These are phyloP conservation scores for Sarcophaga variegata DNA, from an alignment of 2,888 invertebrate genomes.

Conservation along the genomic window DNA sequence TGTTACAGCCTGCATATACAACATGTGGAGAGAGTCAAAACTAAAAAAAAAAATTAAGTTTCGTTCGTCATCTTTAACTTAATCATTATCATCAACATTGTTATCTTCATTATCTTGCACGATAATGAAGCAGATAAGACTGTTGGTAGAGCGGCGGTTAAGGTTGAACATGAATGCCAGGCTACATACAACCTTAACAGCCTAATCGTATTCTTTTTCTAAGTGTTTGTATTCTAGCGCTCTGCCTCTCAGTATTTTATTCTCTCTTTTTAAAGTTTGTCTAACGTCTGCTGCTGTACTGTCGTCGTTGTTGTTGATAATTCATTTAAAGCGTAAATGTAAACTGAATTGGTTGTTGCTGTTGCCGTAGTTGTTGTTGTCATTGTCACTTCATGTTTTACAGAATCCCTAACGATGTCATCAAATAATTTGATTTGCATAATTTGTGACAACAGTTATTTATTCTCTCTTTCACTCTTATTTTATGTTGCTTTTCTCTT, in stretches of 20 bases:
- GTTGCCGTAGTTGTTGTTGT: conserved; percentile 37
- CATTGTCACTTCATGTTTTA: conserved; percentile 67
- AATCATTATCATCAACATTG: conserved; percentile 12
- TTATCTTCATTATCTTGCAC: not conserved
- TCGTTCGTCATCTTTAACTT: conserved; percentile 38
- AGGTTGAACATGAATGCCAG: not conserved
- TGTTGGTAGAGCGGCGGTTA: not conserved
- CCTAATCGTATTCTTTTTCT: no score
- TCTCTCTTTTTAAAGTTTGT: not conserved
- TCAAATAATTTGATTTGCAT: conserved; percentile 79
- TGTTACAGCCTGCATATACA: not conserved
- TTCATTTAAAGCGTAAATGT: conserved; percentile 47
- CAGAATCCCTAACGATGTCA: conserved; percentile 76
- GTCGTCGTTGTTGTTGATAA: not conserved
- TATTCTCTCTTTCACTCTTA: conserved; percentile 27
- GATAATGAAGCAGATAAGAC: not conserved
- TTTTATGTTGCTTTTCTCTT: conserved; percentile 9
- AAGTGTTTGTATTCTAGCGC: not conserved
- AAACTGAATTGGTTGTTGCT: conserved; percentile 44
- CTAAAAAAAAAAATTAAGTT: conserved; percentile 19
- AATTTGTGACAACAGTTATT: conserved; percentile 74
- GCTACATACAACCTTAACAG: no score
- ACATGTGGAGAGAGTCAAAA: not conserved
- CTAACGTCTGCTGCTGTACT: not conserved
- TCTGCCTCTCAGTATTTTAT: not conserved